Evolutionary conservation across 2,888 invertebrate species (phyloP), one percentile per base, ranked within the genome.

Genomic region (Dioctria rufipes): DNA sequence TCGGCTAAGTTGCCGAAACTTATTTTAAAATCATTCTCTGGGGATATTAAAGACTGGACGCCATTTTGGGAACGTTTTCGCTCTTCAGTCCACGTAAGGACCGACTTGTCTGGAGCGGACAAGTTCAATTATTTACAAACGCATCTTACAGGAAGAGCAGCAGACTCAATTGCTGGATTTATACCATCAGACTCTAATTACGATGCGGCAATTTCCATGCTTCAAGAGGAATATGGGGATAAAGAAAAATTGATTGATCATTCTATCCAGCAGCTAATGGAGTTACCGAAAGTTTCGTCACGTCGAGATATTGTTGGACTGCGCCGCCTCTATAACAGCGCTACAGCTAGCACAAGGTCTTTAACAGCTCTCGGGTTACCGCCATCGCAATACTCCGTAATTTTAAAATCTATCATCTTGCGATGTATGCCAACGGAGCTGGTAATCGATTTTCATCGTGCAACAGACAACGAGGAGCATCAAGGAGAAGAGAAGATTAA

Each of bases 61-160:
- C 66, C 66, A 13, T 66, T 66, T 43, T 66, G 63, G n/a, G n/a
- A n/a, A n/a, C n/a, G n/a, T n/a, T n/a, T n/a, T n/a, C n/a, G n/a
- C n/a, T n/a, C n/a, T n/a, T 6, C 8, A 9, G 39, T 63, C 4
- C 63, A 37, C 39, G 66, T 40, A 9, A 66, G 66, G n/a, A 40
- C 6, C 5, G 66, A 66, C 40, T 13, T 66, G 4, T 40, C 39
- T 42, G 66, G 66, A 11, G 66, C 66, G 4, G 43, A 42, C 40
- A 66, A 42, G n/a, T 66, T 66, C 40, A 66, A 66, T 42, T 66
- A 66, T 25, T 43, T 66, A 13, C 66, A 66, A 66, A 66, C n/a
- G 5, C 66, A 66, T 42, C 9, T 61, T 25, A 11, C 61, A 61
- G 61, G 61, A 6, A 61, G n/a, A 25, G 61, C 61, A 5, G 61